Evolutionary conservation across 2,113 vertebrate species (phyloP).

Genomic region (Corythornis madagascariensis): DNA sequence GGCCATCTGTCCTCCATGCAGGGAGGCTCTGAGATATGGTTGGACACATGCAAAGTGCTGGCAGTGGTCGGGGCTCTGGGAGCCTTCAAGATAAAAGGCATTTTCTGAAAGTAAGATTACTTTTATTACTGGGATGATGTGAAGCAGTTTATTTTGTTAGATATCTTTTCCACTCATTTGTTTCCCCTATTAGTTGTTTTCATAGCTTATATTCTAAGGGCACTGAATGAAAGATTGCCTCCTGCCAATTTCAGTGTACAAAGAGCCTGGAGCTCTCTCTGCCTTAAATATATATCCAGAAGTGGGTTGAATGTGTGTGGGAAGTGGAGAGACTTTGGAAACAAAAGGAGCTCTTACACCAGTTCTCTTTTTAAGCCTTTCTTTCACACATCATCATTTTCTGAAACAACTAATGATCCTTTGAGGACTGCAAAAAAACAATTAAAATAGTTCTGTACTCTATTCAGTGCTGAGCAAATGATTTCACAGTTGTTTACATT

Average conservation of each 20-base stretch:
- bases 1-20: rapidly evolving
- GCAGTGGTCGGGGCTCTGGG: neutral
- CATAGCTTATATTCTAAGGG: constrained; percentile 7
- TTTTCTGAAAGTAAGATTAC: neutral
- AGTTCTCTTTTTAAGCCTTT: neutral
- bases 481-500: neutral
- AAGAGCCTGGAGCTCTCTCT: constrained; percentile 7
- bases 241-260: neutral
- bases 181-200: constrained; percentile 20
- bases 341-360: neutral
- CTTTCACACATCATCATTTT: neutral
- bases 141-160: constrained; percentile 10
- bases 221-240: constrained; percentile 23
- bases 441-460: neutral
- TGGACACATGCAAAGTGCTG: neutral
- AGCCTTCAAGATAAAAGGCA: neutral
- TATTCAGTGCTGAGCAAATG: neutral
- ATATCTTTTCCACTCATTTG: neutral
- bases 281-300: constrained; percentile 24
- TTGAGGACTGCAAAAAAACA: neutral
- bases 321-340: constrained; percentile 4
- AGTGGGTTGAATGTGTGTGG: neutral
- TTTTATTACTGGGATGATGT: neutral
- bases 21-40: neutral
- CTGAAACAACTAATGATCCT: neutral